Percentiles rank a stretch among this genome's conserved stretches.
Conservation (phyloP, 2,888 invertebrate genomes). For the Alcis repandata region DNA sequence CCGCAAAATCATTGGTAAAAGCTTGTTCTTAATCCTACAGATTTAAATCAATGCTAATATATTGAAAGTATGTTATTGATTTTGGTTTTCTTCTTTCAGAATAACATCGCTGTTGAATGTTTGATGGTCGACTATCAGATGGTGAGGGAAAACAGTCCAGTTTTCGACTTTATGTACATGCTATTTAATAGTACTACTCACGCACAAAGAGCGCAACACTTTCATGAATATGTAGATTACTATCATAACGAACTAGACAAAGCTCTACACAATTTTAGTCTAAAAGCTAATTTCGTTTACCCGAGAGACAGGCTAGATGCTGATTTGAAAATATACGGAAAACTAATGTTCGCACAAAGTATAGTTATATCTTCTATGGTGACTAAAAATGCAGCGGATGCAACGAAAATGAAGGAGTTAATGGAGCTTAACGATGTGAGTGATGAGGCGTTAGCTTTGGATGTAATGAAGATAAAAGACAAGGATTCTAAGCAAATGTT, state of each 20-base stretch:
- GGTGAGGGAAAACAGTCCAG: slow-evolving; percentile 54
- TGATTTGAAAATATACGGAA: slow-evolving; percentile 54
- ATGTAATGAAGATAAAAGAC: background rate
- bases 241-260: slow-evolving; percentile 53
- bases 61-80: background rate
- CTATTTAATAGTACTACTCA: slow-evolving; percentile 62
- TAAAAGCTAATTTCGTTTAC: slow-evolving; percentile 52
- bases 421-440: background rate
- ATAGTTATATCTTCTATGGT: slow-evolving; percentile 45
- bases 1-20: too few relatives aligned
- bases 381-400: slow-evolving; percentile 50
- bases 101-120: slow-evolving; percentile 46
- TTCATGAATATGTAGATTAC: slow-evolving; percentile 47
- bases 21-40: too few relatives aligned
- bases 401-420: slow-evolving; percentile 26
- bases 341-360: slow-evolving; percentile 42
- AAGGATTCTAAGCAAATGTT: slow-evolving; percentile 12
- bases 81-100: slow-evolving; percentile 42
- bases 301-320: slow-evolving; percentile 56
- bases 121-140: slow-evolving; percentile 64
- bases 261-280: slow-evolving; percentile 48
- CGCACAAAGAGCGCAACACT: slow-evolving; percentile 51
- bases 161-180: slow-evolving; percentile 56
- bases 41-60: too few relatives aligned
- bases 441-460: background rate